Evolutionary conservation across 2,888 invertebrate species (phyloP).

Genomic region (Linnaemya tessellans): DNA sequence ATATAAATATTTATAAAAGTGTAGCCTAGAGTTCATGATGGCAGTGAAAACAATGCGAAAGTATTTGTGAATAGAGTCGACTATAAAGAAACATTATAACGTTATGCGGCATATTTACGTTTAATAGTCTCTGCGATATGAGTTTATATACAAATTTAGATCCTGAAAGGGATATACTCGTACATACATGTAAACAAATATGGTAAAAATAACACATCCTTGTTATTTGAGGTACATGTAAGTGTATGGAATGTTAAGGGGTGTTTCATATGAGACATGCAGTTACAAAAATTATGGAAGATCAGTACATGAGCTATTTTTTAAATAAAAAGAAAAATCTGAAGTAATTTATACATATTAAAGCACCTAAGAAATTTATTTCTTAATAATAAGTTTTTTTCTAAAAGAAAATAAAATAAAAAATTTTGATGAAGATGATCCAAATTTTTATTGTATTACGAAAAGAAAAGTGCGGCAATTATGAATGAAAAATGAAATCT

Average conservation of each 20-base stretch:
- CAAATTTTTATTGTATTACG: too few relatives aligned
- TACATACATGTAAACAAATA: constrained; percentile 12
- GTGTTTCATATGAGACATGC: constrained; percentile 6
- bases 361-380: too few relatives aligned
- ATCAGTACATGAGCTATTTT: too few relatives aligned
- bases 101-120: constrained; percentile 71
- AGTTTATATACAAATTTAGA: constrained; percentile 34
- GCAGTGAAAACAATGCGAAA: constrained; percentile 10
- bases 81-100: constrained; percentile 56
- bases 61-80: constrained; percentile 51
- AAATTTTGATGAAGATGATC: too few relatives aligned
- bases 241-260: not conserved
- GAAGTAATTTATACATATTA: too few relatives aligned
- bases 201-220: not conserved
- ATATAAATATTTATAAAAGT: constrained; percentile 1
- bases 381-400: too few relatives aligned
- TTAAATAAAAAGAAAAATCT: too few relatives aligned
- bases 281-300: not conserved
- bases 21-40: constrained; percentile 7
- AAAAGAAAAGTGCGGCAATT: too few relatives aligned
- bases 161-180: not conserved
- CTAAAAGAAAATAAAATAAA: too few relatives aligned
- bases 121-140: constrained; percentile 68
- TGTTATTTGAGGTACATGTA: not conserved
- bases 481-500: too few relatives aligned